Evolutionary conservation across 2,113 vertebrate genomes (phyloP), one percentile per base, ranked within the genome.

Genomic region (Panthera tigris): DNA sequence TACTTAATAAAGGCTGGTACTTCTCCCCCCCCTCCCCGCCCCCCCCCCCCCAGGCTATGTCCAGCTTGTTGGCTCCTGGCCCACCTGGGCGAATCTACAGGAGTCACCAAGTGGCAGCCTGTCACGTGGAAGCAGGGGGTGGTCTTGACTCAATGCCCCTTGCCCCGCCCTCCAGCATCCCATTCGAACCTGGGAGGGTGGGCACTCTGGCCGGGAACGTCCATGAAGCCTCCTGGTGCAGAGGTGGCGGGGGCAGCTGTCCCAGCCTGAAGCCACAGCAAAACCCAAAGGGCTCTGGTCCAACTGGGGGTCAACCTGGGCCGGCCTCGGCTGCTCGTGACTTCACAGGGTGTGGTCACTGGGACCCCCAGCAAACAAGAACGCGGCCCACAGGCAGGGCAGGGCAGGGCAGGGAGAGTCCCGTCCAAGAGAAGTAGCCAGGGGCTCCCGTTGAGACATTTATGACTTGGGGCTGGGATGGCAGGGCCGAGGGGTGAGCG

Each of bases 1-100:
- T 21, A 18, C 68, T 48, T 8, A 1, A 7, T 91, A 45, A 55
- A 91, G 29, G 21, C 7, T 10, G 27, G 29, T 23, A 16, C 16
- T 15, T 27, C 7, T 39, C 16, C 4, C 13, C 2, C 0, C 14
- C 1, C 3, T 3, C 7, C 29, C 4, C 1, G 0, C 7, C 14
- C 1, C 3, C 15, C 29, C 14, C 5, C 29, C 65, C 36, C 55
- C n/a, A 12, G 29, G 6, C 48, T 33, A 3, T 27, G 41, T 68
- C 48, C 61, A 16, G 76, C 15, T 48, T 27, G 27, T 29, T 5
- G 19, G 68, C 69, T 41, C 50, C 16, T 10, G 36, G 36, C 31
- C 16, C 18, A 1, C 31, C 14, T 31, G 7, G 63, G 88, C 39
- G 3, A 50, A 7, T 19, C 27, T 8, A 0, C 29, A n/a, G 74